Evolutionary conservation across 2,113 vertebrate species (phyloP), one percentile per base, ranked within the genome.

Genomic region (Bubo bubo): DNA sequence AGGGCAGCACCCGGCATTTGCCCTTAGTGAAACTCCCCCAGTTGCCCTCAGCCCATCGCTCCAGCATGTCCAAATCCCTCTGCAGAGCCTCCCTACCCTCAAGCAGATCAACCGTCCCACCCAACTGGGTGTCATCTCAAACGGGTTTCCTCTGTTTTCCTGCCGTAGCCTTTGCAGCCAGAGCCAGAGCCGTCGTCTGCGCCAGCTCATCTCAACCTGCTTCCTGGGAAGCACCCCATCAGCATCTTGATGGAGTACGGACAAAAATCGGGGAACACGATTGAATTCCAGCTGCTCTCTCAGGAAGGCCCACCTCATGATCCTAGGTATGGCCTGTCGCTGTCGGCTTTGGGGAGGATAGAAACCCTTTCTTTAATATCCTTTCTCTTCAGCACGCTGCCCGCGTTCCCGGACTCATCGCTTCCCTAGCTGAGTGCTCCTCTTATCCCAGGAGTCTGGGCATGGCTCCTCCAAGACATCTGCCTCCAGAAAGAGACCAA

Each of bases 221-320:
- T 98, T 14, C 98, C 99, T 8, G 99, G 99, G 58, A 99, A 99
- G 95, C 99, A 99, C 79, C 99, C 99, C 0, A 98, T 99, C 89
- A 99, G 99, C 4, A 93, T 99, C 2, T 83, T 99, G 37, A 99
- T 99, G 97, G 99, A 99, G 88, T 99, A 99, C 52, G 98, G 99
- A 30, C 99, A 99, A 72, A 99, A 99, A 68, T 98, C 98, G 5
- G 99, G 99, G 35, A 98, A 98, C 76, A 86, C 98, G 8, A 97
- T 99, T 21, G 99, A 99, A 87, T 99, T 99, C 94, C 98, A 99
- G 77, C 98, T 99, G 89, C 98, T 99, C 0, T 98, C 99, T 47
- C 99, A 99, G 98, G 99, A 99, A 8, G 99, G 99, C 18, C 99
- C 99, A 1, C 98, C 99, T 12, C 99, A 99, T 8, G 99, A 99